Conservation (phyloP, 2,113 vertebrate genomes). For the Romanogobio albipinnatus region DNA sequence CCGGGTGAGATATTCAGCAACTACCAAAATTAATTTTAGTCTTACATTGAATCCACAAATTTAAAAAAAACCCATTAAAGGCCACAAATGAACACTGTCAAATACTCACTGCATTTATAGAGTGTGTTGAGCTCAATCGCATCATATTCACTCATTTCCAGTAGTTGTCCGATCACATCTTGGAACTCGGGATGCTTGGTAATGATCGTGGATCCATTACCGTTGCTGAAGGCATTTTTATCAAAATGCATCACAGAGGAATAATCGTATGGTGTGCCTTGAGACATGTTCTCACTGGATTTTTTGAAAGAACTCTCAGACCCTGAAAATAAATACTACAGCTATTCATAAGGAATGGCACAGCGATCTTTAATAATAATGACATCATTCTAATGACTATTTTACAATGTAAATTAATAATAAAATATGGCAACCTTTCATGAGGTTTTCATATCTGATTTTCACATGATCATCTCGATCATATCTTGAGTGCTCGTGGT, state of each 20-base stretch:
- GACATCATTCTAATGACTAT: too few species aligned
- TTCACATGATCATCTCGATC: slow-evolving; percentile 88
- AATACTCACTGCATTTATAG: slow-evolving; percentile 14
- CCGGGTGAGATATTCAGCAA: background rate
- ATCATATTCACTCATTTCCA: slow-evolving; percentile 85
- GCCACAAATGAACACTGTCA: background rate
- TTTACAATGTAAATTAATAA: background rate
- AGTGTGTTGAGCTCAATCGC: slow-evolving; percentile 75
- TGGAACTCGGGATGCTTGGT: slow-evolving; percentile 78
- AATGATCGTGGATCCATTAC: slow-evolving; percentile 80
- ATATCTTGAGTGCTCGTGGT: slow-evolving; percentile 90
- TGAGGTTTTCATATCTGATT: slow-evolving; percentile 86
- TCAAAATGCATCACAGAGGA: slow-evolving; percentile 94
- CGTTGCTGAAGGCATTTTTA: slow-evolving; percentile 79
- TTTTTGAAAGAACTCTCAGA: slow-evolving; percentile 83
- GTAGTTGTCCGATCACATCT: slow-evolving; percentile 83
- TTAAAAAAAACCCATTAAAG: background rate
- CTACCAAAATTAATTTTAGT: too few species aligned
- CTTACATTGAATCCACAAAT: background rate
- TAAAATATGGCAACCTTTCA: slow-evolving; percentile 69
- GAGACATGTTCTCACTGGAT: slow-evolving; percentile 76
- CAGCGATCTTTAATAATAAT: background rate
- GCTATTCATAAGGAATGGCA: background rate
- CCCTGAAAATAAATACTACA: slow-evolving; percentile 62
- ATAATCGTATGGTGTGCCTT: slow-evolving; percentile 92